phyloP scores from a whole-genome alignment of 2,113 vertebrate species.

The Origma solitaria region DNA sequence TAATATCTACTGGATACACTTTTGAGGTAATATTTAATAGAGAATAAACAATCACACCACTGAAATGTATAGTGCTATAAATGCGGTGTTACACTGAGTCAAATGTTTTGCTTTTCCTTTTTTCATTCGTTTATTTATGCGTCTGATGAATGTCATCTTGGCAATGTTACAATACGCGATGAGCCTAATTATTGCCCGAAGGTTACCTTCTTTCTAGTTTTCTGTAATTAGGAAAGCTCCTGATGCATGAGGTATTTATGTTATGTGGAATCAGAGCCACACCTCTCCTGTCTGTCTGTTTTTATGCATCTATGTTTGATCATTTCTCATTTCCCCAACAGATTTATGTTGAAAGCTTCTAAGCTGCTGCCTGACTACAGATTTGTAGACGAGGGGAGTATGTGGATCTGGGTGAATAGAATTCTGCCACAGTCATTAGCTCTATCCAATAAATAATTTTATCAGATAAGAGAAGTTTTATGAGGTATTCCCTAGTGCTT shows the following conservation, averaged over 20 bases:
- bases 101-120: not conserved
- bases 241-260: not conserved
- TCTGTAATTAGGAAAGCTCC: not conserved
- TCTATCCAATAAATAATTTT: not conserved
- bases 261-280: not conserved
- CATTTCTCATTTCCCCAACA: not conserved
- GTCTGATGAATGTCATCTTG: not conserved
- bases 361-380: not conserved
- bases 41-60: not conserved
- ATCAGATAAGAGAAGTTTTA: not conserved
- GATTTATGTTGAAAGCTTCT: not conserved
- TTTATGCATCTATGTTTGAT: not conserved
- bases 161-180: not conserved
- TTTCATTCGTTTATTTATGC: not conserved
- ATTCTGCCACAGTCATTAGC: not conserved
- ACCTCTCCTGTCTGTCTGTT: not conserved
- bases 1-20: not conserved
- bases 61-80: not conserved
- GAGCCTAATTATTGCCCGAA: not conserved
- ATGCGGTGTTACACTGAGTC: not conserved
- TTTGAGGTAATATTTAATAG: not conserved
- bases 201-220: not conserved
- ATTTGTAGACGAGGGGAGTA: not conserved
- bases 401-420: not conserved
- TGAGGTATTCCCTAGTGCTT: not conserved